Percentiles rank a stretch among this genome's conserved stretches.
phyloP scores from a whole-genome alignment of 2,113 vertebrate genomes.

The Ictalurus punctatus region DNA sequence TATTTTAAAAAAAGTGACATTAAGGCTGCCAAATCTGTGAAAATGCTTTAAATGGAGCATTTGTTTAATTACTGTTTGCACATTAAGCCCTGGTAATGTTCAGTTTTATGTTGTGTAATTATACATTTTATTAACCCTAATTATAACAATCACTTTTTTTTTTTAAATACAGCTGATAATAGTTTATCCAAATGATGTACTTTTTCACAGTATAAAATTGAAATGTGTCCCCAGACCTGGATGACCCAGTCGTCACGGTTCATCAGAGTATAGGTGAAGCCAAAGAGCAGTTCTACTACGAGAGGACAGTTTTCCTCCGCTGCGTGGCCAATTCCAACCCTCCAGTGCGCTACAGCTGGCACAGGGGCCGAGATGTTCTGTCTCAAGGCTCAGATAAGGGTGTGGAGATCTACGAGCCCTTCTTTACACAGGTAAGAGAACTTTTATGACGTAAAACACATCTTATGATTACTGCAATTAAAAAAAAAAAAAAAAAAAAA shows the following conservation, averaged over 20 bases:
- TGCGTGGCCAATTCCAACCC: slow-evolving; percentile 98
- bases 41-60: not conserved
- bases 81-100: slow-evolving; percentile 15
- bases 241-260: slow-evolving; percentile 92
- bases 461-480: not conserved
- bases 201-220: not conserved
- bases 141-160: not conserved
- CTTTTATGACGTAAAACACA: not conserved
- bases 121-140: not conserved
- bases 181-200: not conserved
- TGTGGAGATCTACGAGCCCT: slow-evolving; percentile 97
- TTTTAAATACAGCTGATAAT: not conserved
- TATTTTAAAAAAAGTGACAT: not conserved
- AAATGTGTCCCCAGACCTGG: slow-evolving; percentile 79
- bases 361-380: slow-evolving; percentile 88
- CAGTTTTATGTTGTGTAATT: slow-evolving; percentile 1
- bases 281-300: slow-evolving; percentile 98
- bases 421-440: slow-evolving; percentile 94
- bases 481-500: not conserved
- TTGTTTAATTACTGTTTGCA: not conserved
- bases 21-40: not conserved
- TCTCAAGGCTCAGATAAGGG: slow-evolving; percentile 97
- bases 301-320: slow-evolving; percentile 93
- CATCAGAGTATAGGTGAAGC: slow-evolving; percentile 98
- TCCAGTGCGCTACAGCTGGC: slow-evolving; percentile 95